Evolutionary conservation across 2,797 vertebrate species (phyloP).

Genomic region (Fistularia commersonii): DNA sequence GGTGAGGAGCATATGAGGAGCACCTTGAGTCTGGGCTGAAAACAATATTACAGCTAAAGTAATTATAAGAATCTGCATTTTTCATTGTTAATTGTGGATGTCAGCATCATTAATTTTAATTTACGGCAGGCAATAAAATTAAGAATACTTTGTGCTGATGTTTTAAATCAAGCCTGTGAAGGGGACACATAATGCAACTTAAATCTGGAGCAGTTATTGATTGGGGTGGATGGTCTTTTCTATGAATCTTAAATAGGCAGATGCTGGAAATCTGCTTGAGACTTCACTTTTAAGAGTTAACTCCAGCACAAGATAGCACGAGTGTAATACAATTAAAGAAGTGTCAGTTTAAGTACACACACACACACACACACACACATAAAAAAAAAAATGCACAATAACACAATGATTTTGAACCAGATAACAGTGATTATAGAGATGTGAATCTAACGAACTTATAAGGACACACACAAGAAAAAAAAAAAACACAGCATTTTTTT

Average conservation of each 20-base stretch:
- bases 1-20: slow-evolving; percentile 92
- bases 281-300: slow-evolving; percentile 79
- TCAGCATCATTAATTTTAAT: slow-evolving; percentile 99
- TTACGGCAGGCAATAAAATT: slow-evolving; percentile 99
- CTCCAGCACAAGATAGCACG: slow-evolving; percentile 62
- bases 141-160: slow-evolving; percentile 99
- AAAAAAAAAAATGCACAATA: slow-evolving; percentile 42
- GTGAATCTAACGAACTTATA: slow-evolving; percentile 1
- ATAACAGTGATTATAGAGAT: slow-evolving; percentile 30
- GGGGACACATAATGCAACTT: slow-evolving; percentile 83
- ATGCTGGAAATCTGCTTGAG: slow-evolving; percentile 78
- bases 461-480: slow-evolving; percentile 1
- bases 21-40: slow-evolving; percentile 96
- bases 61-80: slow-evolving; percentile 99
- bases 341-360: slow-evolving; percentile 54
- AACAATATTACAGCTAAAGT: slow-evolving; percentile 99
- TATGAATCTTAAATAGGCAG: slow-evolving; percentile 84
- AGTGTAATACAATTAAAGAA: slow-evolving; percentile 74
- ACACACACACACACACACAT: slow-evolving; percentile 9
- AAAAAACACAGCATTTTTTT: neutral
- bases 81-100: slow-evolving; percentile 99
- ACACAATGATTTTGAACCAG: slow-evolving; percentile 39
- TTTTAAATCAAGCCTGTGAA: slow-evolving; percentile 94
- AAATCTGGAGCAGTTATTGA: slow-evolving; percentile 86
- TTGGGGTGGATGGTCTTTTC: slow-evolving; percentile 81